These are phyloP conservation scores for Amphiprion clarkii DNA, from an alignment of 2,797 vertebrate genomes.

Conservation along the genomic window DNA sequence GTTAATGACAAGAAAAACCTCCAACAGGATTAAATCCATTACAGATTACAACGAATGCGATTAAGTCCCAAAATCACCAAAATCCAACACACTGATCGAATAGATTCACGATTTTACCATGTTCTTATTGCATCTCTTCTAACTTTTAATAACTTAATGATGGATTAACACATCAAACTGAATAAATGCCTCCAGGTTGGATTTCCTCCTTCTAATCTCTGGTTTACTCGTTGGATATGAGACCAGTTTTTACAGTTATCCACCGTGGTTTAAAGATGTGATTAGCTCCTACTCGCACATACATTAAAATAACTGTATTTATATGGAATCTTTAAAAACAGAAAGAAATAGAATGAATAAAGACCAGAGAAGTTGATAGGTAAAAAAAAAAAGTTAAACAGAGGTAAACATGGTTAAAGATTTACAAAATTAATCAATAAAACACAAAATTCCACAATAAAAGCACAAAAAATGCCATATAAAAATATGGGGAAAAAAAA, in stretches of 20 bases:
- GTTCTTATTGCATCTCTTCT: not conserved
- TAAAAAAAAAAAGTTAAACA: too few relatives aligned
- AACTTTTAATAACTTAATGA: not conserved
- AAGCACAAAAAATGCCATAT: too few relatives aligned
- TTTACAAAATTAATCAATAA: too few relatives aligned
- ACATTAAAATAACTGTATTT: too few relatives aligned
- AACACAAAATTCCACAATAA: too few relatives aligned
- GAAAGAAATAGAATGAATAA: too few relatives aligned
- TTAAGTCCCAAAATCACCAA: constrained; percentile 7
- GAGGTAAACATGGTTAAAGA: too few relatives aligned
- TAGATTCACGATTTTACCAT: not conserved
- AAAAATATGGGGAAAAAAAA: too few relatives aligned
- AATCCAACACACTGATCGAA: not conserved
- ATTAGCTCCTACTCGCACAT: not conserved
- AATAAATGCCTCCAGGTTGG: not conserved
- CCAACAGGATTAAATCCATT: constrained; percentile 13
- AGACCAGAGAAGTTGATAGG: too few relatives aligned
- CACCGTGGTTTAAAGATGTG: not conserved
- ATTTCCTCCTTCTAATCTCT: not conserved
- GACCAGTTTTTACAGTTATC: not conserved
- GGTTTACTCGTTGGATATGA: not conserved
- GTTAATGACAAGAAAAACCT: constrained; percentile 32
- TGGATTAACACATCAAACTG: not conserved
- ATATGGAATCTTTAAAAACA: too few relatives aligned
- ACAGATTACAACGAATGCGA: constrained; percentile 6